Evolutionary conservation across 1,140 invertebrate species (phyloP), one percentile per base, ranked within the genome.

Genomic region (Centruroides sculpturatus): DNA sequence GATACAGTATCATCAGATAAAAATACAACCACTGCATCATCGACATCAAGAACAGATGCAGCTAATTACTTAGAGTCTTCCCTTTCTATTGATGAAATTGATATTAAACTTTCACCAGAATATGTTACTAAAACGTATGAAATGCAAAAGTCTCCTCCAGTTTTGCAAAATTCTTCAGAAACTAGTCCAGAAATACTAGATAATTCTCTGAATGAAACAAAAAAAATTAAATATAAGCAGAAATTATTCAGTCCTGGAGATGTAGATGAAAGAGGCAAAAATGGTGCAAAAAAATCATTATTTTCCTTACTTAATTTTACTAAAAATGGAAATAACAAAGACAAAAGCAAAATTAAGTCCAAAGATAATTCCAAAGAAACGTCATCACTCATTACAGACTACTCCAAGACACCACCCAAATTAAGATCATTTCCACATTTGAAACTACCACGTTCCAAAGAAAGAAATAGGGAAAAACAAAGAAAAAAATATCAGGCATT

Each of bases 381-480:
- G 11, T 58, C 63, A 5, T 61, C 62, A 23, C 49, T 61, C 47
- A 55, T 63, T 8, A 57, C 46, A 77, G 56, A 67, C 66, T 56
- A 51, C 63, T 11, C 63, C 67, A 56, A 69, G 64, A 61, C 56
- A 63, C n/a, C 65, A 53, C 3, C 60, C 56, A 79, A 62, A 80
- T 80, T 60, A 75, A 82, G 58, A 80, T 52, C 56, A 13, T 61
- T 64, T 46, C 59, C 63, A 36, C 49, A 59, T 34, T 54, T 70
- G 59, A 71, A 70, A 57, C 66, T 82, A n/a, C 76, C 82, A 3
- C 84, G 81, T 70, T 78, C 80, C 0, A 84, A 82, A 69, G 81
- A 82, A 57, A 83, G 83, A 70, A 49, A 36, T 53, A 53, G n/a
- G 3, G 41, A 41, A 41, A 41, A 41, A 41, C 41, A 6, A 41